Evolutionary conservation across 2,888 invertebrate species (phyloP), one percentile per base, ranked within the genome.

Genomic region (Drosophila pseudotakahashii): DNA sequence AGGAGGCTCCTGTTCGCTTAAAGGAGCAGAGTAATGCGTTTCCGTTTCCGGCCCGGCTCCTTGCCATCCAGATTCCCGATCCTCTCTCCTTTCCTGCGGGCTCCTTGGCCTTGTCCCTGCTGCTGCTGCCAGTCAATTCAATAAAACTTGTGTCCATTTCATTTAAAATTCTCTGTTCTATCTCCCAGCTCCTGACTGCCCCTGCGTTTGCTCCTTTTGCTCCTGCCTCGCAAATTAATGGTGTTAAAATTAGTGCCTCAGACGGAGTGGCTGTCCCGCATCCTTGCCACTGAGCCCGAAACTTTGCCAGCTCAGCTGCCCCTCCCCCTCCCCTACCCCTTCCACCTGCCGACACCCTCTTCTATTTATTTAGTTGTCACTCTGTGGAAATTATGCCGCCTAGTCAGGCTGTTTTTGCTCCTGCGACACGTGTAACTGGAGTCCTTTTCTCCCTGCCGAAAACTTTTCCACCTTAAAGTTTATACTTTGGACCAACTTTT

Each of bases 121-220:
- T 47, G 66, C 69, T 30, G 53, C 19, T 47, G 66, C 69, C 72
- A 75, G 76, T 78, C 82, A 85, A 88, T 89, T 83, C 79, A 89
- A 88, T 88, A 88, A 89, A 86, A 88, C 67, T 84, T 89, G 87
- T 79, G 88, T 88, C 81, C 89, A 88, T 88, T 89, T 89, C 79
- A 88, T 89, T 86, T 88, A 77, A 87, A 87, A 86, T 81, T 82
- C 76, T 52, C 71, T 72, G 67, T 66, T 72, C 60, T 57, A 48
- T 61, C 55, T 36, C 42, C 9, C 14, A 3, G 30, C 14, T 4
- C 45, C 45, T 14, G 30, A n/a, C 47, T 30, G 10, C 19, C 19
- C 19, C 19, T 19, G 19, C 19, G 2, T 19, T 19, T 19, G 19
- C 47, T 30, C 2, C 14, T 19, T 45, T 37, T 51, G 36, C 42